These are phyloP conservation scores for Stomatorhinus ivindoensis DNA, from an alignment of 2,113 vertebrate species.

Conservation along the genomic window DNA sequence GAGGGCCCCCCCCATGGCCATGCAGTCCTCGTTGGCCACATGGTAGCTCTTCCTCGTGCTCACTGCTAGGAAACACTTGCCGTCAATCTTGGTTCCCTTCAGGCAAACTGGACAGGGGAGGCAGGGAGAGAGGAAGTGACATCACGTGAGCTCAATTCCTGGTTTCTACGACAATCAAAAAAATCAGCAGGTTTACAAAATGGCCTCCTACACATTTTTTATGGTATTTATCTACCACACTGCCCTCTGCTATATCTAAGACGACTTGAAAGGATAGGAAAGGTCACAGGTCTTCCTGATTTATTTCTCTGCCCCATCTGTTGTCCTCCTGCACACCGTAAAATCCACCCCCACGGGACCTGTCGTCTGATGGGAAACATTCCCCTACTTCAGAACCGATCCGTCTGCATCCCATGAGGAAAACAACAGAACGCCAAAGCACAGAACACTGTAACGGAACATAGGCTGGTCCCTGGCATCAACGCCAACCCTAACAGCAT, in stretches of 20 bases:
- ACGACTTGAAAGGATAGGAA: neutral
- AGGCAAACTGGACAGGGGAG: constrained; percentile 68
- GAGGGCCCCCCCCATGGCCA: constrained; percentile 78
- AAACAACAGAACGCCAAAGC: neutral
- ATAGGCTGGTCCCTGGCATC: neutral
- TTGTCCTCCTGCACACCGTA: neutral
- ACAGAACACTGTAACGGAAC: neutral
- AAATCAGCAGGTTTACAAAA: neutral
- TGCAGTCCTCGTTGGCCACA: constrained; percentile 80
- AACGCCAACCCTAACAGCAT: neutral
- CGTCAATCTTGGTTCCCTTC: constrained; percentile 77
- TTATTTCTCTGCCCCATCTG: neutral
- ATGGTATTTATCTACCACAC: neutral
- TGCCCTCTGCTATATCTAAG: neutral
- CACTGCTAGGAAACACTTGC: constrained; percentile 82
- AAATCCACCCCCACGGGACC: neutral
- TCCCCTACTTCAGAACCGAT: neutral
- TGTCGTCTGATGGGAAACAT: neutral
- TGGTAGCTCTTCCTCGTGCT: constrained; percentile 70
- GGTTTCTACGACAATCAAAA: neutral
- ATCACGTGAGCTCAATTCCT: neutral
- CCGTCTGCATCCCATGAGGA: neutral
- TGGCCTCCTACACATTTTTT: neutral
- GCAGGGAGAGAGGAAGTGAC: neutral
- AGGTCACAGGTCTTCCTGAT: neutral